A percentile compares a stretch with the other conserved stretches of the same genome.
Evolutionary conservation across 2,888 invertebrate genomes (phyloP).

Genomic region (Drosophila neoperkinsi): DNA sequence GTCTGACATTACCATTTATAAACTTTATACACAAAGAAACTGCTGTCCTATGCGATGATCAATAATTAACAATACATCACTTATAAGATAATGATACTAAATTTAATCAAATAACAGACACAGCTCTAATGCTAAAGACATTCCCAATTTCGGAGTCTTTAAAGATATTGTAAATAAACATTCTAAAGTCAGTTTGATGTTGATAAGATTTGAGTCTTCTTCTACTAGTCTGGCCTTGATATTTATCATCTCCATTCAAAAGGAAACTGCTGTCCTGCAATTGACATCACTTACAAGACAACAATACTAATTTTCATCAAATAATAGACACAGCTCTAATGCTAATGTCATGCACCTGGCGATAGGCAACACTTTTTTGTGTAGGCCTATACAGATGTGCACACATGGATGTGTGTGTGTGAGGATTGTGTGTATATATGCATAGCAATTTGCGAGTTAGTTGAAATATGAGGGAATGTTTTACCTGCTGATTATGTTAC

Average conservation of each 20-base stretch:
- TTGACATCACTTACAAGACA: not conserved
- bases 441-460: conserved; percentile 45
- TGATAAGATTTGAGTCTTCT: not conserved
- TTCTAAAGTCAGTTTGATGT: no score
- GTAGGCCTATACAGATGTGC: not conserved
- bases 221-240: not conserved
- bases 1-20: no score
- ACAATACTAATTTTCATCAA: not conserved
- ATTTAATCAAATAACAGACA: not conserved
- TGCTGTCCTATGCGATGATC: not conserved
- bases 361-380: conserved; percentile 3
- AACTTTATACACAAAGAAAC: not conserved
- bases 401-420: not conserved
- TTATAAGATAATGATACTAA: not conserved
- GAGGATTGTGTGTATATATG: not conserved
- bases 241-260: not conserved
- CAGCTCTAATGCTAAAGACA: conserved; percentile 5
- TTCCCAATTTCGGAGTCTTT: not conserved
- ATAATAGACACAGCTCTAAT: not conserved
- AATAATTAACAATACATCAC: not conserved
- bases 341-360: conserved; percentile 9
- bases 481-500: conserved; percentile 57
- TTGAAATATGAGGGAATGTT: conserved; percentile 33
- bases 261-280: not conserved
- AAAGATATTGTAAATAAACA: no score